Percentiles rank a stretch among this genome's conserved stretches.
phyloP scores from a whole-genome alignment of 2,113 vertebrate species.

The Thamnophis sirtalis region DNA sequence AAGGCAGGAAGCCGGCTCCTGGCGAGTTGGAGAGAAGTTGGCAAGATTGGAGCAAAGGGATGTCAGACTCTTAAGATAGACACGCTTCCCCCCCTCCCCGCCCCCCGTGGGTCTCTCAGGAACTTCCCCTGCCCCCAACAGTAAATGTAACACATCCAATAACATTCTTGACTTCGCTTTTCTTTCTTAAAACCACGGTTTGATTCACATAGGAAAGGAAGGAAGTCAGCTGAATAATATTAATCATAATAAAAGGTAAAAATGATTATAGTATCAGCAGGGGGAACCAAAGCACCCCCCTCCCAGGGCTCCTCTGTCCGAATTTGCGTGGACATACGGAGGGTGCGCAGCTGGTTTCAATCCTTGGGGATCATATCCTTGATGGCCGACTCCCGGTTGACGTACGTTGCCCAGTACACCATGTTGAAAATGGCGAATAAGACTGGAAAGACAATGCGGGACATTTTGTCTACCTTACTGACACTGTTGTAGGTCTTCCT shows the following conservation, averaged over 20 bases:
- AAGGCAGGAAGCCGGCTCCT: conserved; percentile 20
- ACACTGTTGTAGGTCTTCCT: conserved; percentile 98
- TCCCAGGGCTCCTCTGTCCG: conserved; percentile 48
- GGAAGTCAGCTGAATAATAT: conserved; percentile 25
- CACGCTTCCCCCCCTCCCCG: conserved; percentile 51
- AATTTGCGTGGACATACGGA: conserved; percentile 62
- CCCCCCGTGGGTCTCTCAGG: conserved; percentile 5
- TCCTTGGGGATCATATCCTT: conserved; percentile 90
- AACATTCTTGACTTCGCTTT: conserved; percentile 22
- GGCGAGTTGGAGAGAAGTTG: not conserved
- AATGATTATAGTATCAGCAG: conserved; percentile 15
- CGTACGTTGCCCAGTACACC: conserved; percentile 97
- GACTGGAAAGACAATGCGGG: conserved; percentile 95
- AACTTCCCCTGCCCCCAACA: conserved; percentile 21
- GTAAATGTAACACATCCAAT: conserved; percentile 28
- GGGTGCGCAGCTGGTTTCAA: conserved; percentile 61
- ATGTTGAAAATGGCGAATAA: conserved; percentile 98
- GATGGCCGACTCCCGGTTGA: conserved; percentile 93
- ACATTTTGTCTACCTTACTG: conserved; percentile 99
- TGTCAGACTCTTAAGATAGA: conserved; percentile 42
- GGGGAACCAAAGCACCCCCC: conserved; percentile 48
- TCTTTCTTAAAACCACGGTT: conserved; percentile 42
- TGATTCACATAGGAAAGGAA: conserved; percentile 45
- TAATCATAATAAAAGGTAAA: conserved; percentile 33
- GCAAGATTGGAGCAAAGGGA: not conserved